Evolutionary conservation across 1,140 invertebrate species (phyloP).

Genomic region (Sarcophaga bullata): DNA sequence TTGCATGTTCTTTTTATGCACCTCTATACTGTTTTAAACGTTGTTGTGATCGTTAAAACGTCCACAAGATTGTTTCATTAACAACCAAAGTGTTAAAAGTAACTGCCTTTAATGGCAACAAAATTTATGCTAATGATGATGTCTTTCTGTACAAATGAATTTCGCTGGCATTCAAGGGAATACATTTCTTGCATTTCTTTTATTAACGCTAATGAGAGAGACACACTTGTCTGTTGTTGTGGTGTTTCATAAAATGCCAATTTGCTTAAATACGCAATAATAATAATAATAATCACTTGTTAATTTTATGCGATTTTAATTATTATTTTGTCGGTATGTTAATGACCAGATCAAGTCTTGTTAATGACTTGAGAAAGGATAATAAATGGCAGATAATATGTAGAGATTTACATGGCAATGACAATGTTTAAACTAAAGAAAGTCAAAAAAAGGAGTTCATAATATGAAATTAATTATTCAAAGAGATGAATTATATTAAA

Average conservation of each 20-base stretch:
- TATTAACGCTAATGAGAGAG: background rate
- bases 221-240: background rate
- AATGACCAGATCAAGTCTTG: background rate
- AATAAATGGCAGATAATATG: background rate
- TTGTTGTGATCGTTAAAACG: background rate
- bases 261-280: background rate
- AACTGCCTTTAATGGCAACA: background rate
- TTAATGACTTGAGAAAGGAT: conserved; percentile 15
- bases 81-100: background rate
- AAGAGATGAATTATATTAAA: too few relatives aligned
- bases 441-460: too few relatives aligned
- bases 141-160: background rate
- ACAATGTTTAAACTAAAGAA: too few relatives aligned
- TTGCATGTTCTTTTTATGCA: too few relatives aligned
- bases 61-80: background rate
- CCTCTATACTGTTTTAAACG: too few relatives aligned
- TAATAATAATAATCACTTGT: conserved; percentile 10
- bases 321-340: background rate
- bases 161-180: too few relatives aligned
- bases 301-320: conserved; percentile 21
- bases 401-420: background rate
- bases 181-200: background rate
- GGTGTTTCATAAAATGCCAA: background rate
- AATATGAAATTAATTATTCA: too few relatives aligned
- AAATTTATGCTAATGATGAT: background rate